Evolutionary conservation across 2,113 vertebrate genomes (phyloP).

Genomic region (Seriola quinqueradiata): DNA sequence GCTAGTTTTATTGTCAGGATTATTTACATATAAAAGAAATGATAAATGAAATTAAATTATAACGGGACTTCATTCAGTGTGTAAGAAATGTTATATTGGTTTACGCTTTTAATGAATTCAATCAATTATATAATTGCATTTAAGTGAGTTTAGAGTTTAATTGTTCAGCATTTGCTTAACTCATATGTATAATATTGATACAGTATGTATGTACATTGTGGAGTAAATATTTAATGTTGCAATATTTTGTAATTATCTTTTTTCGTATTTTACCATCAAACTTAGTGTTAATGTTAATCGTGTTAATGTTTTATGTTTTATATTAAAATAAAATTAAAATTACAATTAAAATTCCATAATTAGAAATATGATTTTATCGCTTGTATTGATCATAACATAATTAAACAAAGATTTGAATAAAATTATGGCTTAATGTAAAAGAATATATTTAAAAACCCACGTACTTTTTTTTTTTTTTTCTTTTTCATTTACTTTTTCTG

Average conservation of each 20-base stretch:
- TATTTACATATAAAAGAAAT: conserved; percentile 41
- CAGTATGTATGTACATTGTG: neutral
- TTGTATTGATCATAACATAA: neutral
- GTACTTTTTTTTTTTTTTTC: neutral
- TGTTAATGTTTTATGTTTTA: neutral
- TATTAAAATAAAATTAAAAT: neutral
- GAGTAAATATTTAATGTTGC: neutral
- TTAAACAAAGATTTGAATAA: neutral
- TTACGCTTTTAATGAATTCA: neutral
- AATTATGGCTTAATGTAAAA: neutral
- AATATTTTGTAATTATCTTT: neutral
- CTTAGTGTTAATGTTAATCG: neutral
- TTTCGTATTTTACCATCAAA: neutral
- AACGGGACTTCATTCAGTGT: neutral
- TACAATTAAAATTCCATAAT: too few relatives aligned
- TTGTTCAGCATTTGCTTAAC: conserved; percentile 7
- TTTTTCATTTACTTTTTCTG: neutral
- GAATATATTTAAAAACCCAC: neutral
- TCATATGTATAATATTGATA: neutral
- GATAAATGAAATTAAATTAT: conserved; percentile 16
- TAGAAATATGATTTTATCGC: neutral
- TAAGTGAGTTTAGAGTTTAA: neutral
- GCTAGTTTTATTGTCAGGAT: conserved; percentile 43
- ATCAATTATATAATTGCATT: neutral
- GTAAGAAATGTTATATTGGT: neutral